Evolutionary conservation across 1,140 invertebrate species (phyloP).

Genomic region (Dufourea novaeangliae): DNA sequence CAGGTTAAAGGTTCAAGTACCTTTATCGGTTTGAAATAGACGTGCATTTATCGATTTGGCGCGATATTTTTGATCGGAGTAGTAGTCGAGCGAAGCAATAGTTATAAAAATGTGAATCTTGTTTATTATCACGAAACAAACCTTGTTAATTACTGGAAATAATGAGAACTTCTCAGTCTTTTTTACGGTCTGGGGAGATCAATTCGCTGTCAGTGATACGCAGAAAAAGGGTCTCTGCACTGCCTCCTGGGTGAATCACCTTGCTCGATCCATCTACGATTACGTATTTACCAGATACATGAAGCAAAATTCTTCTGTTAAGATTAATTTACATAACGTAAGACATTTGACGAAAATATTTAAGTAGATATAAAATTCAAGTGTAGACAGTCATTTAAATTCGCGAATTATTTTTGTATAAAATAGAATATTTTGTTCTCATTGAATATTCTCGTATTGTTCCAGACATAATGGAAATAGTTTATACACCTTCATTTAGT

Average conservation of each 20-base stretch:
- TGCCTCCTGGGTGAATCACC: slow-evolving; percentile 24
- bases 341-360: not conserved
- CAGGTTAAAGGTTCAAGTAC: slow-evolving; percentile 62
- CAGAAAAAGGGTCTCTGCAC: slow-evolving; percentile 30
- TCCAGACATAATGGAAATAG: not conserved
- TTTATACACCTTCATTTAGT: not conserved
- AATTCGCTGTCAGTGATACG: not conserved
- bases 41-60: not conserved
- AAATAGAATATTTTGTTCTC: not conserved
- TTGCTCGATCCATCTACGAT: slow-evolving; percentile 12
- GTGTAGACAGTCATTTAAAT: too few species aligned
- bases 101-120: not conserved
- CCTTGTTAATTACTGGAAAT: not conserved
- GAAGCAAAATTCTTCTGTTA: not conserved
- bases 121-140: not conserved
- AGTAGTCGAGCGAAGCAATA: too few species aligned
- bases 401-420: not conserved
- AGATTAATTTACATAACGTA: not conserved
- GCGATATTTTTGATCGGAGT: not conserved
- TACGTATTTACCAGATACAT: slow-evolving; percentile 7
- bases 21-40: slow-evolving; percentile 16
- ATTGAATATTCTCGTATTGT: not conserved
- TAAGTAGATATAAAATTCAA: not conserved
- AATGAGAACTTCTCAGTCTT: not conserved
- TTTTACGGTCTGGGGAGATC: not conserved